phyloP scores from a whole-genome alignment of 2,113 vertebrate species.

The Micromys minutus region DNA sequence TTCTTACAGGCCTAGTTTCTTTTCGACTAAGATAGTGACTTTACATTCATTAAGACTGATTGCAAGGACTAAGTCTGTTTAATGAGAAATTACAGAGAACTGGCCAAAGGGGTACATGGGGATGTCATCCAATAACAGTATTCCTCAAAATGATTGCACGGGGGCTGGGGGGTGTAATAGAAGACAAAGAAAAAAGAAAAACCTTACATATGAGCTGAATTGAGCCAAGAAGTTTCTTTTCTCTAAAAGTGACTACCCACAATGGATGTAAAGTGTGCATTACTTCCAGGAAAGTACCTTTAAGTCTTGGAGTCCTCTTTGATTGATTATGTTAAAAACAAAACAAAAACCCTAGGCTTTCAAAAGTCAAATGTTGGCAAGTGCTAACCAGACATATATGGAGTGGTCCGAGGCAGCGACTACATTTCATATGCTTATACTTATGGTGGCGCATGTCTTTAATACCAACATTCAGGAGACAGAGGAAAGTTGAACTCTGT shows the following conservation, averaged over 20 bases:
- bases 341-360: not conserved
- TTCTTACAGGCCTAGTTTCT: not conserved
- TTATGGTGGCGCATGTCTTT: not conserved
- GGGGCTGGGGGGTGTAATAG: not conserved
- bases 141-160: constrained; percentile 21
- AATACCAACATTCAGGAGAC: not conserved
- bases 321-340: constrained; percentile 1
- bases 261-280: not conserved
- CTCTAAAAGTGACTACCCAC: not conserved
- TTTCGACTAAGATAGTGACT: not conserved
- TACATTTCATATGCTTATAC: not conserved
- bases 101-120: not conserved
- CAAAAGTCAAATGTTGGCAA: constrained; percentile 15
- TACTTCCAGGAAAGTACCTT: not conserved
- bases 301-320: not conserved
- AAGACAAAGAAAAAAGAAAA: not conserved
- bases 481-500: not conserved
- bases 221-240: not conserved
- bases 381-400: not conserved
- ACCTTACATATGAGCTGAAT: not conserved
- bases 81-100: not conserved
- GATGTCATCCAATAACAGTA: not conserved
- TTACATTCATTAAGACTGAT: not conserved
- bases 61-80: not conserved
- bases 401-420: not conserved